Conservation (phyloP, 2,888 invertebrate species). For the Torymus auratus region DNA sequence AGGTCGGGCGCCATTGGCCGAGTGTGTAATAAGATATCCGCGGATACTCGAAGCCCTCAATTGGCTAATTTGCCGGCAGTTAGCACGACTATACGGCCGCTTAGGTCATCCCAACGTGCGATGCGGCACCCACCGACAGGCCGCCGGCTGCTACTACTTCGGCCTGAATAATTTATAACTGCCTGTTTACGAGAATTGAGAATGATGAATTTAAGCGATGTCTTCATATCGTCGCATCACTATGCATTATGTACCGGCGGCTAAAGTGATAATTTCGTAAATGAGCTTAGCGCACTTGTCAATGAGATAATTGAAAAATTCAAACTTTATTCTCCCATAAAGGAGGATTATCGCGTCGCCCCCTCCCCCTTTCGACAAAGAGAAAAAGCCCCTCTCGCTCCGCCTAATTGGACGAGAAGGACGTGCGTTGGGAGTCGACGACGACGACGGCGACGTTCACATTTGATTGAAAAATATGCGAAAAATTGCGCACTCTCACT, state of each 20-base stretch:
- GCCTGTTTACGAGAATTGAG: slow-evolving; percentile 77
- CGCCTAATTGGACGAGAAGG: slow-evolving; percentile 40
- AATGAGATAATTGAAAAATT: slow-evolving; percentile 60
- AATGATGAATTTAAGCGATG: slow-evolving; percentile 76
- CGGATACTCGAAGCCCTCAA: slow-evolving; percentile 77
- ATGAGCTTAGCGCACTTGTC: slow-evolving; percentile 54
- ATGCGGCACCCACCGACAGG: slow-evolving; percentile 41
- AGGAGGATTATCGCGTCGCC: neutral
- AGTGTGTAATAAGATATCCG: slow-evolving; percentile 77
- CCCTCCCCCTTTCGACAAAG: neutral
- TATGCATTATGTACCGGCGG: slow-evolving; percentile 50
- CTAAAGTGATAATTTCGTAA: slow-evolving; percentile 55
- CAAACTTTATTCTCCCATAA: slow-evolving; percentile 48
- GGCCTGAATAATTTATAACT: slow-evolving; percentile 77
- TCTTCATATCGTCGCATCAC: slow-evolving; percentile 59
- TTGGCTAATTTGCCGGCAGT: slow-evolving; percentile 77
- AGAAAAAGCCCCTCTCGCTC: slow-evolving; percentile 13
- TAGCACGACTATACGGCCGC: slow-evolving; percentile 74
- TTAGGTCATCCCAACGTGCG: slow-evolving; percentile 75
- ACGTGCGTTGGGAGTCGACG: neutral
- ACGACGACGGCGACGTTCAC: neutral
- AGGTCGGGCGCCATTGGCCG: slow-evolving; percentile 71
- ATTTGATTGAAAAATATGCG: slow-evolving; percentile 58
- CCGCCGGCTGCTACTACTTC: slow-evolving; percentile 61
- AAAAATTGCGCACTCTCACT: slow-evolving; percentile 47